Evolutionary conservation across 2,797 vertebrate species (phyloP).

Genomic region (Emydoidea blandingii): DNA sequence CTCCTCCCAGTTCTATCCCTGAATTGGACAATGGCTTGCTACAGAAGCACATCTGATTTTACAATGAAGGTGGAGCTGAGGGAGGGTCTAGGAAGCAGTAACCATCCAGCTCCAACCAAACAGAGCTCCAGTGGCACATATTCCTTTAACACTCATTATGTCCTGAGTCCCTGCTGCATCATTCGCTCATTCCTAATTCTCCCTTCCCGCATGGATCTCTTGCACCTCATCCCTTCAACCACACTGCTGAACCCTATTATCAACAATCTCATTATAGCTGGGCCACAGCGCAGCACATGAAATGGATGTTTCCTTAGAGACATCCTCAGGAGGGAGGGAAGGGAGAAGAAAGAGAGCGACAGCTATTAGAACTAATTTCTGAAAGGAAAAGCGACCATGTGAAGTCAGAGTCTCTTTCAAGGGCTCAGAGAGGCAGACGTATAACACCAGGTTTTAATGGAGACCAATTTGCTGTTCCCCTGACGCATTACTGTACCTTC

Average conservation of each 20-base stretch:
- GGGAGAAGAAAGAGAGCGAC: neutral
- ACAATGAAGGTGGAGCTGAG: neutral
- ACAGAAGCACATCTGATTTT: neutral
- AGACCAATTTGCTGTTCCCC: neutral
- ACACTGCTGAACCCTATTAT: rapidly evolving
- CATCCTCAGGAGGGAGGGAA: neutral
- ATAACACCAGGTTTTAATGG: neutral
- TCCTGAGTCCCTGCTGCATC: rapidly evolving
- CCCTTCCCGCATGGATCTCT: neutral
- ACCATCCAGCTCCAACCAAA: neutral
- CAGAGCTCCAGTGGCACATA: rapidly evolving
- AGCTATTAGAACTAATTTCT: neutral
- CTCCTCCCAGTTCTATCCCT: neutral
- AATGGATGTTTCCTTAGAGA: neutral
- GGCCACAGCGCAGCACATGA: neutral
- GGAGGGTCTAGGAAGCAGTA: neutral
- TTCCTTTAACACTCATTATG: rapidly evolving
- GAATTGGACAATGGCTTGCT: neutral
- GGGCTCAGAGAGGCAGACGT: neutral
- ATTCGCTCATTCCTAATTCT: neutral
- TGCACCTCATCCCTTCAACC: neutral
- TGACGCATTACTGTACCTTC: rapidly evolving
- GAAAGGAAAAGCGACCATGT: neutral
- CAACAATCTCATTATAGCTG: neutral
- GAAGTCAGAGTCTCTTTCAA: neutral